Evolutionary conservation across 30 jellyfish, hydroid and myxozoan species (phyloP), one percentile per base, ranked within the genome.

Genomic region (Sanderia malayensis): DNA sequence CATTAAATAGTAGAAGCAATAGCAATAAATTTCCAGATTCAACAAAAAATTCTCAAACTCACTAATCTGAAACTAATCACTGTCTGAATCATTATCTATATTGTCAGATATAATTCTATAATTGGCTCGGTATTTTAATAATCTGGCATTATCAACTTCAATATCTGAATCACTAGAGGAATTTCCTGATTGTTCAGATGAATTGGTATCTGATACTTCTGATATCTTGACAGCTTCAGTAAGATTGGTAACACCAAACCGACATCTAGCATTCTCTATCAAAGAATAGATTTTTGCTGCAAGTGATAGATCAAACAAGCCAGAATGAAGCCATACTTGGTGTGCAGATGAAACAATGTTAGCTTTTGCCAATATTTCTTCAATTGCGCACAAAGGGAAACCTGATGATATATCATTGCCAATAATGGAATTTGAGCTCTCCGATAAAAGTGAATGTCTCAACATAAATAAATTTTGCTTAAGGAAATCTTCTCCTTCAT

Each of bases 401-500:
- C 75, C 75, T 0, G 75, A 63, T 10, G 61, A 28, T 0, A 63
- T 24, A 63, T 33, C 58, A 9, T 29, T 29, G 9, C 58, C 20
- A 10, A 63, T 18, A 23, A 63, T 2, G n/a, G 69, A 17, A 21
- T 29, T 29, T n/a, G 25, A 11, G 2, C n/a, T 33, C n/a, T 27
- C 75, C 31, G 18, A 57, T 32, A 29, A 33, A 27, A 63, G 26
- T 2, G 61, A 21, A 10, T 63, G n/a, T 29, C 75, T 29, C n/a
- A 63, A 29, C 7, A 11, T 24, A 19, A 33, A 1, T 24, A 63
- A 18, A 15, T 57, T n/a, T n/a, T n/a, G n/a, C n/a, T n/a, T n/a
- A n/a, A n/a, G n/a, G n/a, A n/a, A n/a, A n/a, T n/a, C 69, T 57
- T 15, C n/a, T 13, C 69, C 69, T 63, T 63, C 75, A 21, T 63